phyloP scores from a whole-genome alignment of 2,888 invertebrate genomes.

The Drosophila percnosoma region DNA sequence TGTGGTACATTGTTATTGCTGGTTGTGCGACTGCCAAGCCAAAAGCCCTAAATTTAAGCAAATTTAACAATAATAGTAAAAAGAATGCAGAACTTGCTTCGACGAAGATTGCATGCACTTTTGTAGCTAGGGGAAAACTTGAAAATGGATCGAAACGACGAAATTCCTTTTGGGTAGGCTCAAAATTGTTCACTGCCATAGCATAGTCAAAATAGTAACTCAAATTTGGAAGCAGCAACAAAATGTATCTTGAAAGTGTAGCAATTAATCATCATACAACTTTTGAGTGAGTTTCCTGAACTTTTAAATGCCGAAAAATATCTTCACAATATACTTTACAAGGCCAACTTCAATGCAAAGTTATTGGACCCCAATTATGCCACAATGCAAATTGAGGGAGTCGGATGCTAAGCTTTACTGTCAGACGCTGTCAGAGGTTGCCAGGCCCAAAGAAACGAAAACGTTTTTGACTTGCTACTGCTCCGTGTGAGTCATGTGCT shows the following conservation, averaged over 20 bases:
- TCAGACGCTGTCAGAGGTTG: conserved; percentile 49
- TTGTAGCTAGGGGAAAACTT: background rate
- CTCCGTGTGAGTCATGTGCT: conserved; percentile 71
- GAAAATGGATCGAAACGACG: too few relatives aligned
- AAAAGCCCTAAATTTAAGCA: conserved; percentile 51
- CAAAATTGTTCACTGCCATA: background rate
- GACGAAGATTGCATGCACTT: conserved; percentile 38
- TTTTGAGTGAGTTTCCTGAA: background rate
- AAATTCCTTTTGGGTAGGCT: background rate
- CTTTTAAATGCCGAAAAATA: background rate
- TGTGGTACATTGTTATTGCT: conserved; percentile 52
- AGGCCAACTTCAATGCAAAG: background rate
- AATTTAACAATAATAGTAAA: conserved; percentile 40
- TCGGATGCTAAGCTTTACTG: conserved; percentile 54
- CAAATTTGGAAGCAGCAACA: background rate
- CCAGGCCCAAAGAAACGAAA: conserved; percentile 37
- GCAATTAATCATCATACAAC: background rate
- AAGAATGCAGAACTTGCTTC: conserved; percentile 5
- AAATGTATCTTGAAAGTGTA: background rate
- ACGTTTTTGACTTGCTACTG: conserved; percentile 50
- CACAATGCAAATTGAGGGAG: conserved; percentile 51
- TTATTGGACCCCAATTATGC: conserved; percentile 2
- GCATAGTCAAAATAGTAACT: background rate
- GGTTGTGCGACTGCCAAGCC: conserved; percentile 40
- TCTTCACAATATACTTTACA: background rate